Conservation (phyloP, 2,888 invertebrate genomes). For the Drosophila ezoana region DNA sequence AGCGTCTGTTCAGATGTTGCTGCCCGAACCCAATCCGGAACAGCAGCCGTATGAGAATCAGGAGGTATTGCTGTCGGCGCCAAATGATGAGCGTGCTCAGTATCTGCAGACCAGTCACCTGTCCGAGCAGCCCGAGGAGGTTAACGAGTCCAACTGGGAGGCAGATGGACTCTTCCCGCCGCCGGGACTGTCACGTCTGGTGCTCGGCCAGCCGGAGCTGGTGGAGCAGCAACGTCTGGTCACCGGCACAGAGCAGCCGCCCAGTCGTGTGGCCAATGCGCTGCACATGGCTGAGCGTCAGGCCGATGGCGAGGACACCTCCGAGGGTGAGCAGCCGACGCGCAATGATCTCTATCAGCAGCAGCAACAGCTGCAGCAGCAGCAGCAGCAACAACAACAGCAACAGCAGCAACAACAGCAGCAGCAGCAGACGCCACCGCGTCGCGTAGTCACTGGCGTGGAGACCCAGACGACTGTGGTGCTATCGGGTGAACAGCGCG, state of each 20-base stretch:
- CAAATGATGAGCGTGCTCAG: slow-evolving; percentile 90
- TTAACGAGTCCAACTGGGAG: slow-evolving; percentile 75
- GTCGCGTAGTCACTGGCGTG: slow-evolving; percentile 75
- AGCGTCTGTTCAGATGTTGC: slow-evolving; percentile 19
- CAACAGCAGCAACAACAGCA: slow-evolving; percentile 28
- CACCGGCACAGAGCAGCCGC: slow-evolving; percentile 86
- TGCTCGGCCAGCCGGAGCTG: slow-evolving; percentile 88
- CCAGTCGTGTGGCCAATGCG: slow-evolving; percentile 83
- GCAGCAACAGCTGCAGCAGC: slow-evolving; percentile 30
- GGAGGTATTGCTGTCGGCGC: slow-evolving; percentile 86
- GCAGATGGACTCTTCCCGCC: slow-evolving; percentile 86
- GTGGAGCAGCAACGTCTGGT: slow-evolving; percentile 83
- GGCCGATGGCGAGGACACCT: slow-evolving; percentile 85
- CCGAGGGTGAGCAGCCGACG: slow-evolving; percentile 66
- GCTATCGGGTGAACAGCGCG: slow-evolving; percentile 85
- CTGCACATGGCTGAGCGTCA: slow-evolving; percentile 84
- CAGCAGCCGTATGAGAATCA: slow-evolving; percentile 85
- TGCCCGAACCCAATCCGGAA: slow-evolving; percentile 85
- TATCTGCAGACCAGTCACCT: slow-evolving; percentile 91
- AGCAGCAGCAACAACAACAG: slow-evolving; percentile 21
- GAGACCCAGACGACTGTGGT: slow-evolving; percentile 82
- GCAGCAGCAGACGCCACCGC: slow-evolving; percentile 58
- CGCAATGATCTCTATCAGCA: slow-evolving; percentile 32
- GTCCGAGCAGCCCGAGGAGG: slow-evolving; percentile 85
- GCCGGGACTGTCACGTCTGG: slow-evolving; percentile 88